Evolutionary conservation across 2,797 vertebrate genomes (phyloP), one percentile per base, ranked within the genome.

Genomic region (Mormyrus proboscirostris): DNA sequence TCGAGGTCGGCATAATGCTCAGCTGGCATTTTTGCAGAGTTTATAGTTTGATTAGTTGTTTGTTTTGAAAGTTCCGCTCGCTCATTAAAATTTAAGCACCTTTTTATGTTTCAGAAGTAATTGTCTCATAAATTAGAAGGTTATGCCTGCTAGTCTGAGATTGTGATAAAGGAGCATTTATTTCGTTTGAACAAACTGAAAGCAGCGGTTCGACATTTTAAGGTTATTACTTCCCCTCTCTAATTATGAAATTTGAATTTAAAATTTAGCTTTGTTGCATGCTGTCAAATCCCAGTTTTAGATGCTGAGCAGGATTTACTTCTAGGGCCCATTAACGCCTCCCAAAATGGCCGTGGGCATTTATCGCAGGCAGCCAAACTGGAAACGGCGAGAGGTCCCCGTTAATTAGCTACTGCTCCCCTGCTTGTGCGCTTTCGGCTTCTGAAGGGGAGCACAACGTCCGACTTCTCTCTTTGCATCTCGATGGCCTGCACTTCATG

Each of bases 351-450:
- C 65, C 2, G 49, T 65, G 14, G 89, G 87, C 4, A 25, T 93
- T 94, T 86, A 92, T 94, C 84, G 90, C 89, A 92, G 84, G 88
- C 89, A 88, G 79, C 82, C 86, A 85, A 91, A 93, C 83, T 69
- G 22, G 53, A 88, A 82, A 90, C 93, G 93, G 91, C 90, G 87
- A 89, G 90, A 89, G 89, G 90, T 89, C 86, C 29, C 89, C 86
- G 22, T 87, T 92, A 91, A 94, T 93, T 91, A 88, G 89, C 0
- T 16, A 88, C 25, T 38, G 53, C 86, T 90, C 89, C 89, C 73
- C 92, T 92, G 83, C 8, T 62, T 59, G n/a, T 22, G 83, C 44
- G 89, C 82, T 59, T 86, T 90, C 88, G 9, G 65, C 69, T 88
- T 79, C 88, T 90, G 76, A 44, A 88, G 86, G 88, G 62, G 33